These are phyloP conservation scores for Parazoanthus atlanticus DNA, from an alignment of 92 coral and sea anemone genomes.

Conservation along the genomic window DNA sequence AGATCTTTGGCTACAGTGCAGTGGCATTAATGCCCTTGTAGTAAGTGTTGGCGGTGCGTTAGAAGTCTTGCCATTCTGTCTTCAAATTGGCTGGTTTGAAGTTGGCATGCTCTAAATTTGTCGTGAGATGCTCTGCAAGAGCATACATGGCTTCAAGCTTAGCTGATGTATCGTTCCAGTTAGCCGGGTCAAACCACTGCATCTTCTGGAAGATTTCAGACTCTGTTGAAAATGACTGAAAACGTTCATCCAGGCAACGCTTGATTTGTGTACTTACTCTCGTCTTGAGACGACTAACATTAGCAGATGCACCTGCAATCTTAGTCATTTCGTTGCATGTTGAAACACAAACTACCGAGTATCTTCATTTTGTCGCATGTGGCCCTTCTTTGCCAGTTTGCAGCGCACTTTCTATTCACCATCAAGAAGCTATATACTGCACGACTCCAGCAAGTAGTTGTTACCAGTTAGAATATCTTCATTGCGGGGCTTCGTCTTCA, in stretches of 20 bases:
- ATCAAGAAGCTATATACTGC: constrained; percentile 25
- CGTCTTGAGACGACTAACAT: constrained; percentile 16
- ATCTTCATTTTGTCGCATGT: constrained; percentile 32
- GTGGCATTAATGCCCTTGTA: constrained; percentile 34
- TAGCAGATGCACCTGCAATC: constrained; percentile 10
- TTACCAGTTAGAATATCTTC: constrained; percentile 38
- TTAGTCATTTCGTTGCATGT: constrained; percentile 32
- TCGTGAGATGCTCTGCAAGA: constrained; percentile 34
- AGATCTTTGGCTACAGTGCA: constrained; percentile 30
- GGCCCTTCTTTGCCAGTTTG: constrained; percentile 40
- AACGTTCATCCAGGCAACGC: constrained; percentile 38
- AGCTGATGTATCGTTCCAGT: constrained; percentile 37
- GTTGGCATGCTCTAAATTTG: constrained; percentile 24
- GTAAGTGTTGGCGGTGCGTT: constrained; percentile 13
- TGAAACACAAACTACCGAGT: constrained; percentile 41
- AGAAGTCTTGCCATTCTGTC: constrained; percentile 47
- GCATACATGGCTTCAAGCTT: constrained; percentile 27
- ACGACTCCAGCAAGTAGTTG: constrained; percentile 34
- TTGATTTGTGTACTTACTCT: constrained; percentile 52
- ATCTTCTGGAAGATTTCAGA: constrained; percentile 39
- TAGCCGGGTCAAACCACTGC: constrained; percentile 49
- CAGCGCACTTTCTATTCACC: constrained; percentile 36
- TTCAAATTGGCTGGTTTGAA: constrained; percentile 35
- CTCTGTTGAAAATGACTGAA: constrained; percentile 30
- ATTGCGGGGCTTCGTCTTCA: constrained; percentile 38